Evolutionary conservation across 2,113 vertebrate genomes (phyloP), one percentile per base, ranked within the genome.

Genomic region (Saccopteryx bilineata): DNA sequence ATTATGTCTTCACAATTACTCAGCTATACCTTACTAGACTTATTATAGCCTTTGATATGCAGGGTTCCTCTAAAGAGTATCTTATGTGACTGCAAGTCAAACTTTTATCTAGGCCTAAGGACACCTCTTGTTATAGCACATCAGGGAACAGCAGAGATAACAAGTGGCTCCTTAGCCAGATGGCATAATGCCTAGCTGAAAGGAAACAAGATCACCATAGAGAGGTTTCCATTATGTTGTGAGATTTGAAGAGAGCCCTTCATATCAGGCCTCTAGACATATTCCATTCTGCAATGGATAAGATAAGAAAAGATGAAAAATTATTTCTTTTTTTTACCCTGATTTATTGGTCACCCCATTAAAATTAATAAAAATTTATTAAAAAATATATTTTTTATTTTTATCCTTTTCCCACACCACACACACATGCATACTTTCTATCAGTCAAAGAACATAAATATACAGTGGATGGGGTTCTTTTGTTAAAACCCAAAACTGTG

Each of bases 211-310:
- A 68, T 50, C 4, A 60, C 5, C 5, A 39, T 2, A 90, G 33
- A 95, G 28, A 69, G 18, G 13, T 82, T 61, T 96, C 72, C 61
- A 88, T 88, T 86, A 90, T 93, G 75, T 7, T 95, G 86, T 91
- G 93, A 97, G 92, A 96, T 97, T 97, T 97, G 93, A 96, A 92
- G 88, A 61, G 60, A 72, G 82, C 71, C 78, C 83, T 85, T 33
- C 91, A 96, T 96, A 75, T 87, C 0, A 80, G 76, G 65, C 84
- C 82, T 94, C 58, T 88, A 33, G 94, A 86, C 68, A 96, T 92
- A 96, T 60, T 86, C 82, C 86, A 96, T 96, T 19, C 61, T 91
- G 74, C 89, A 96, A 85, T 52, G 7, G 46, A 87, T 87, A 50
- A 92, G 13, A 79, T 94, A 8, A 89, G 93, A 94, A 94, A 87